Percentiles rank a stretch among this genome's conserved stretches.
These are phyloP conservation scores for Poeciliopsis paucimaculata DNA, from an alignment of 2,797 vertebrate species.

Conservation along the genomic window DNA sequence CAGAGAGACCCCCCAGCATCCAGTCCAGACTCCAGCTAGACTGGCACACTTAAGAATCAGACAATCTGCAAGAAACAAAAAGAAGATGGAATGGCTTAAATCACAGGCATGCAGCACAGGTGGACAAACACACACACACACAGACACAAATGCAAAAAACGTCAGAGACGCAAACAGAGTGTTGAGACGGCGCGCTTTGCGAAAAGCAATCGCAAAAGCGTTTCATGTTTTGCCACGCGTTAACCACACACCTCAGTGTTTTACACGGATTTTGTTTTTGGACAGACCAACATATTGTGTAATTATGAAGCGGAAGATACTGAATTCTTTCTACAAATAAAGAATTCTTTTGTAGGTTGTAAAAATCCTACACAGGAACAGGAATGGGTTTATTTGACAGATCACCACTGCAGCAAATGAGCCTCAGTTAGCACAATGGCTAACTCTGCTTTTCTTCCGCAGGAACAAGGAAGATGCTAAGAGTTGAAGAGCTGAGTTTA, in stretches of 20 bases:
- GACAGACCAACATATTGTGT: background rate
- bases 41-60: conserved; percentile 92
- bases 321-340: background rate
- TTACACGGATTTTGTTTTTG: background rate
- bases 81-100: conserved; percentile 90
- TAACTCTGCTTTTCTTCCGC: background rate
- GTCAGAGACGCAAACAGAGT: conserved; percentile 34
- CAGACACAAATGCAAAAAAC: conserved; percentile 50
- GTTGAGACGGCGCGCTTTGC: conserved; percentile 38
- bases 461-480: background rate
- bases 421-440: too few species aligned
- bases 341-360: too few species aligned
- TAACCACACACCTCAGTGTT: background rate
- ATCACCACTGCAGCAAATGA: too few species aligned
- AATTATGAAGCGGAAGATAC: background rate
- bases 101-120: conserved; percentile 79
- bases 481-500: background rate
- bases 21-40: conserved; percentile 91
- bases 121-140: conserved; percentile 37
- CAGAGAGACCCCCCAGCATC: conserved; percentile 84
- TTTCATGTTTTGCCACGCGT: background rate
- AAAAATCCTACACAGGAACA: background rate
- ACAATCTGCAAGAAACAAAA: conserved; percentile 93
- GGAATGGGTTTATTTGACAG: background rate
- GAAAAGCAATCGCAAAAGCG: background rate